A percentile compares a stretch with the other conserved stretches of the same genome.
Conservation (phyloP, 1,140 invertebrate genomes). For the Dendrolimus punctatus region DNA sequence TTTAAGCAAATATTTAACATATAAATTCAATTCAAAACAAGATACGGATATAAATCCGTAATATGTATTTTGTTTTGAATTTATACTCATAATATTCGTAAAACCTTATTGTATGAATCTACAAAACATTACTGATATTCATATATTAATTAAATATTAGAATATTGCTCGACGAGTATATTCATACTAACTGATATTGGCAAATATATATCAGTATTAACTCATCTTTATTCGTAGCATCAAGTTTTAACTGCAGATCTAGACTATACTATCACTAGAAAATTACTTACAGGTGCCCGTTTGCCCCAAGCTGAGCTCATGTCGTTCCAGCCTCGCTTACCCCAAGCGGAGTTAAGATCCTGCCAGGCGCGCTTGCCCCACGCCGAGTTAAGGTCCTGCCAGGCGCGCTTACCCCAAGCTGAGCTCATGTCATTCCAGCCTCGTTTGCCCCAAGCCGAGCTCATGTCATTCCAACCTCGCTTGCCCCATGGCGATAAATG, state of each 20-base stretch:
- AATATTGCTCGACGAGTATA: no score
- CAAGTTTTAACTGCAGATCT: not conserved
- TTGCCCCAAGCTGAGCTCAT: conserved; percentile 77
- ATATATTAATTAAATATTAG: no score
- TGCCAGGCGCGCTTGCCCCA: conserved; percentile 79
- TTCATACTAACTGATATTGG: no score
- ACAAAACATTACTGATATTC: no score
- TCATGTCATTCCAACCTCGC: conserved; percentile 50
- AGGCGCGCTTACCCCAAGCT: conserved; percentile 76
- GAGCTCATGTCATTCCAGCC: conserved; percentile 75
- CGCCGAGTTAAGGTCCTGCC: conserved; percentile 75
- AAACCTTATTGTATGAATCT: no score
- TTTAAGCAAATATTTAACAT: not conserved
- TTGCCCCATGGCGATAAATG: conserved; percentile 73
- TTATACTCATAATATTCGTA: no score
- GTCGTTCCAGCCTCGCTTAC: conserved; percentile 75
- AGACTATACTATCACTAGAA: not conserved
- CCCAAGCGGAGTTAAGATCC: conserved; percentile 74
- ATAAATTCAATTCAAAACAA: not conserved
- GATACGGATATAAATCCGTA: no score
- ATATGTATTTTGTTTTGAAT: no score
- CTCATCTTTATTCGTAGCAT: not conserved
- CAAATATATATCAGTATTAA: no score
- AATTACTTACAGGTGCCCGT: conserved; percentile 66
- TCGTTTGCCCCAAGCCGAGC: conserved; percentile 73